phyloP scores from a whole-genome alignment of 64 coral and sea anemone species.

The Stylophora pistillata region DNA sequence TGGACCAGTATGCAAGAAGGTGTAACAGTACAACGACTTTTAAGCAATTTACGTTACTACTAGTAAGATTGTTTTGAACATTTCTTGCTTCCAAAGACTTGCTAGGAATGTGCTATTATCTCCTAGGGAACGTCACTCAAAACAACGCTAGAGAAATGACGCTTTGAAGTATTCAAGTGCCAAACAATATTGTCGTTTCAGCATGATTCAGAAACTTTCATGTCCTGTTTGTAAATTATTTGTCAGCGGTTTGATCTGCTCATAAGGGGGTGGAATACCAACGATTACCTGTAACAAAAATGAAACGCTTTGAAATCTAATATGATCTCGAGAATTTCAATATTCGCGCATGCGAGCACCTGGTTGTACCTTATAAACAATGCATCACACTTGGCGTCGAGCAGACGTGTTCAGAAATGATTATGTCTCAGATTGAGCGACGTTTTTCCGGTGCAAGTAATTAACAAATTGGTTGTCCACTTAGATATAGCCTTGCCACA shows the following conservation, averaged over 20 bases:
- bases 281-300: not conserved
- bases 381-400: not conserved
- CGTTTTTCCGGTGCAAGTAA: slow-evolving; percentile 8
- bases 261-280: not conserved
- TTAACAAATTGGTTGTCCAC: not conserved
- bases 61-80: not conserved
- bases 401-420: not conserved
- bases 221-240: not conserved
- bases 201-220: too few relatives aligned
- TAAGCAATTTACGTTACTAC: not conserved
- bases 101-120: not conserved
- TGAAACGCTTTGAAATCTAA: not conserved
- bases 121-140: not conserved
- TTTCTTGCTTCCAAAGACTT: not conserved
- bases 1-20: too few relatives aligned
- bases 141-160: not conserved
- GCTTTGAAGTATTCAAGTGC: not conserved
- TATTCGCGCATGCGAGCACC: not conserved
- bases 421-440: not conserved
- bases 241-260: too few relatives aligned
- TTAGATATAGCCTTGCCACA: not conserved
- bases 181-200: not conserved
- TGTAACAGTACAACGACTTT: not conserved
- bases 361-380: not conserved
- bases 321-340: too few relatives aligned